Base-by-base conservation (phyloP, 2,888 invertebrate species). In the Lingula anatina region DNA sequence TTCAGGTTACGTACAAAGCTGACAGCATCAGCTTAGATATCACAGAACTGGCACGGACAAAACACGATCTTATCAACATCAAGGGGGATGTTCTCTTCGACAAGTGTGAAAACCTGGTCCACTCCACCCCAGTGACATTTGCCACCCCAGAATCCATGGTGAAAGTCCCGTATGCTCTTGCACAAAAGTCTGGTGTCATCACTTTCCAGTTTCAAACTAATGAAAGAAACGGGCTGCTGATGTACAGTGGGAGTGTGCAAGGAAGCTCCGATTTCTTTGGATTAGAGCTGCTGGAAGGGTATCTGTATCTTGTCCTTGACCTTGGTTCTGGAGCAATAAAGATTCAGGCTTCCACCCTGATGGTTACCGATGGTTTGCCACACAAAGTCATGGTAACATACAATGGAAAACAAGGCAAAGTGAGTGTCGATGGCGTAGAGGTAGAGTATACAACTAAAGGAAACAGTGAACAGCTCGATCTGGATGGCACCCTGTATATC, bases 161-260 rank as follows among this genome's bases (percentile, higher is more conserved):
- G 44, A 65, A 61, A 12, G 79, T 94, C 66, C 92, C 93, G 39
- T 93, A 93, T 93, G 90, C 91, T 74, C 57, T 62, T 2, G 89
- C 90, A 2, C 88, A 89, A 70, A 87, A 88, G 71, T 85, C 62
- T 25, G 93, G 93, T 53, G 89, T 88, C 26, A 87, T 95, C 70
- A 88, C 90, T 39, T 90, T 95, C 80, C 92, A 94, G 80, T 91
- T 97, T 72, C 86, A 94, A 55, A 96, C 96, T 41, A 91, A 89
- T 75, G 95, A 96, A 77, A 88, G 90, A 5, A 91, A 95, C 71
- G 96, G 96, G 24, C 83, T 97, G 60, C 85, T 97, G 48, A 85
- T 96, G 73, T 90, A 92, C 82, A 93, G 92, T 77, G 88, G 88
- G 68, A 92, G 90, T 3, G 49, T 53, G 24, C 57, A 57, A 9